Conservation (phyloP, 2,888 invertebrate species). For the Tridacna crocea region DNA sequence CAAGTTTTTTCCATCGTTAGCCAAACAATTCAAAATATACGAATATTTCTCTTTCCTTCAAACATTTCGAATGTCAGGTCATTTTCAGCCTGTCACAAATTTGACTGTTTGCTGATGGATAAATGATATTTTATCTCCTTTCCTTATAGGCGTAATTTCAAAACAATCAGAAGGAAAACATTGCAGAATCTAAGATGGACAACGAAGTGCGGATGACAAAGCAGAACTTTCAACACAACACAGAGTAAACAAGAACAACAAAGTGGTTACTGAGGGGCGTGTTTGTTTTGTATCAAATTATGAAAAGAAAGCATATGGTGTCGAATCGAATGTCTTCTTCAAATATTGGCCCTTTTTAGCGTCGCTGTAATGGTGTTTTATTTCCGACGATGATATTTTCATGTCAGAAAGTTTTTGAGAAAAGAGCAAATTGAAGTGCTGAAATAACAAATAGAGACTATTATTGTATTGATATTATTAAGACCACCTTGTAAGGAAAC, state of each 20-base stretch:
- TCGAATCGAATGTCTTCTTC: conserved; percentile 25
- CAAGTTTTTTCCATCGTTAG: too few species aligned
- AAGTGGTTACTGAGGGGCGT: conserved; percentile 52
- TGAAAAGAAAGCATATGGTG: conserved; percentile 38
- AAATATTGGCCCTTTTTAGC: conserved; percentile 40
- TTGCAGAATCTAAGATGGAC: not conserved
- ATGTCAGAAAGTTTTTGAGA: conserved; percentile 6
- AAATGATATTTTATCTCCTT: too few species aligned
- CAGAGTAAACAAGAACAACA: conserved; percentile 12
- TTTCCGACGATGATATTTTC: not conserved
- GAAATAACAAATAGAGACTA: too few species aligned
- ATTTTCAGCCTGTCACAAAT: too few species aligned
- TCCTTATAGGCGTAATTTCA: too few species aligned
- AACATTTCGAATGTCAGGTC: too few species aligned
- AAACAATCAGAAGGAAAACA: too few species aligned
- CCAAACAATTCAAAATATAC: too few species aligned
- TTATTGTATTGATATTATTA: too few species aligned
- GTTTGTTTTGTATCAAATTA: conserved; percentile 50
- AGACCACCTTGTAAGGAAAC: too few species aligned
- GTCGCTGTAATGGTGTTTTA: conserved; percentile 2
- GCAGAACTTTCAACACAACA: not conserved
- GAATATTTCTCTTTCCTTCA: too few species aligned
- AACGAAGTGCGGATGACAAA: not conserved
- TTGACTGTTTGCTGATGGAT: too few species aligned
- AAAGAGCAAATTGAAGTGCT: not conserved